These are phyloP conservation scores for Chiloscyllium punctatum DNA, from an alignment of 2,797 vertebrate species.

Conservation along the genomic window DNA sequence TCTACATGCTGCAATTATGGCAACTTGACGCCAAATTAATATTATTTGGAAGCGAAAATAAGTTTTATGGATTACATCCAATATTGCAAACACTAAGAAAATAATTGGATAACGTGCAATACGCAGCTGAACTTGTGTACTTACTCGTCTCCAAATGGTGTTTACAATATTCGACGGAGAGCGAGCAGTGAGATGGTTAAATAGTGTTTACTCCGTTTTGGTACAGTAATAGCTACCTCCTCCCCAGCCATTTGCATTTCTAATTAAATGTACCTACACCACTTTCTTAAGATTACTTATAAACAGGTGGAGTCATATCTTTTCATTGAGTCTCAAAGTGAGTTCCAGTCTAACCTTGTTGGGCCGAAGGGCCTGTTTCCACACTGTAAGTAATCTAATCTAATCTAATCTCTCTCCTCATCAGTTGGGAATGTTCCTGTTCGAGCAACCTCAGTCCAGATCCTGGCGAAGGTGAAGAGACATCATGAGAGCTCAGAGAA, in stretches of 20 bases:
- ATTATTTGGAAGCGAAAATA: not conserved
- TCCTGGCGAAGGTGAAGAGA: not conserved
- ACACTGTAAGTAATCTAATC: too few relatives aligned
- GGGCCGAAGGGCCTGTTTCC: too few relatives aligned
- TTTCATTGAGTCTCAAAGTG: not conserved
- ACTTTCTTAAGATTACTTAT: not conserved
- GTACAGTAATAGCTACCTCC: not conserved
- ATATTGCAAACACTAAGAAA: too few relatives aligned
- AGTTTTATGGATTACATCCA: not conserved
- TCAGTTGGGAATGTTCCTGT: not conserved
- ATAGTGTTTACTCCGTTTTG: not conserved
- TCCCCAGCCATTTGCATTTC: not conserved
- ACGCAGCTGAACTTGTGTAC: too few relatives aligned
- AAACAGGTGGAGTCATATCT: not conserved
- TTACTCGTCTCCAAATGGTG: too few relatives aligned
- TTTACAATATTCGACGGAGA: not conserved
- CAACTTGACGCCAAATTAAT: not conserved
- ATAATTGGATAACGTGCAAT: not conserved
- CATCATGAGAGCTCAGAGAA: not conserved
- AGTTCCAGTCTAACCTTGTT: not conserved
- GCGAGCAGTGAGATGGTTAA: not conserved
- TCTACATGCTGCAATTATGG: not conserved
- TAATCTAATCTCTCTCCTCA: not conserved
- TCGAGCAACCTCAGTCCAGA: not conserved
- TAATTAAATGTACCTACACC: not conserved